These are phyloP conservation scores for Antheraea mylitta DNA, from an alignment of 1,140 invertebrate genomes.

Conservation along the genomic window DNA sequence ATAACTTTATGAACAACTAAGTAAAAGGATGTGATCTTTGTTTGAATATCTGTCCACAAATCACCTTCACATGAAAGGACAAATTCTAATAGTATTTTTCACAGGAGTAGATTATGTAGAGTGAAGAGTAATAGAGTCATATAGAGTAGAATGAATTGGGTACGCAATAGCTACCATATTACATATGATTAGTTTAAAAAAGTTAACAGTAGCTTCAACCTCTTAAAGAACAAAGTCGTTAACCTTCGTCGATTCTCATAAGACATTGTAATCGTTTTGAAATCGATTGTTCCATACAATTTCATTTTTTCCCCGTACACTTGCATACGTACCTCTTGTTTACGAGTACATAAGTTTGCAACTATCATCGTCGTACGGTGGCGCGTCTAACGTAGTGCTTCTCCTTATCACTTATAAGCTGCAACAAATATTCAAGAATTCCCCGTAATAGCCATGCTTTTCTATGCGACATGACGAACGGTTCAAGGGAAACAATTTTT, in stretches of 20 bases:
- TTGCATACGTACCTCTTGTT: constrained; percentile 57
- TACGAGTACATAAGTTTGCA: constrained; percentile 39
- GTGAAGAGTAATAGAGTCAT: no score
- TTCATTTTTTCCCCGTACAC: constrained; percentile 13
- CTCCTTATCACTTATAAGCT: constrained; percentile 71
- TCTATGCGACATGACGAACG: constrained; percentile 33
- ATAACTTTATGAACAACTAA: no score
- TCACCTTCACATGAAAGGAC: no score
- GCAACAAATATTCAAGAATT: constrained; percentile 78
- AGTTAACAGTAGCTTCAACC: not conserved
- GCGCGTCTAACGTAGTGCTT: constrained; percentile 52
- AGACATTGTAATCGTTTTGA: not conserved
- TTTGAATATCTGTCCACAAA: no score
- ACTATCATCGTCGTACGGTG: constrained; percentile 48
- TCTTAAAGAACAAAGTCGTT: not conserved
- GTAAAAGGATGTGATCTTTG: no score
- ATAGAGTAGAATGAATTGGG: no score
- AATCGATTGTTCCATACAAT: not conserved
- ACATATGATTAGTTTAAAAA: no score
- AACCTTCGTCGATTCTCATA: no score
- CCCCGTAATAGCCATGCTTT: constrained; percentile 62
- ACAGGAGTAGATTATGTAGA: no score
- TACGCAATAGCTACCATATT: no score
- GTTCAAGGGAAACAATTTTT: no score
- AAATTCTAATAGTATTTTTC: no score